Evolutionary conservation across 1,140 invertebrate species (phyloP).

Genomic region (Papilio glaucus): DNA sequence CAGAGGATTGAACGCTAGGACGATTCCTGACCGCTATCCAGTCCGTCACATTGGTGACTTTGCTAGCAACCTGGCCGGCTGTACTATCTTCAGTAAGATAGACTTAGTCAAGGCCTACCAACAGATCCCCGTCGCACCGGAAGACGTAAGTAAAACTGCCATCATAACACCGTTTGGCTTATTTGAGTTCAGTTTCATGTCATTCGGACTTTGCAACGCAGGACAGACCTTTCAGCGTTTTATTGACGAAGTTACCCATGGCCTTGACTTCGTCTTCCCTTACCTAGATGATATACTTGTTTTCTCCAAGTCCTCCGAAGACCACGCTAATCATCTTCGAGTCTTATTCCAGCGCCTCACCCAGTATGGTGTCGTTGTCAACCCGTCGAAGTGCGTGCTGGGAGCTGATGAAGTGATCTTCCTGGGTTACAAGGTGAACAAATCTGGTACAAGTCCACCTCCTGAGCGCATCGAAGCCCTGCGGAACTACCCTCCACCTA

Average conservation of each 20-base stretch:
- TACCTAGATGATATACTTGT: not conserved
- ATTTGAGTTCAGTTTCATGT: not conserved
- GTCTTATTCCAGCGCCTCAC: not conserved
- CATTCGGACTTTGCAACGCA: not conserved
- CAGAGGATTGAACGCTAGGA: conserved; percentile 6
- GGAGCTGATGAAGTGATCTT: not conserved
- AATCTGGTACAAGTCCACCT: not conserved
- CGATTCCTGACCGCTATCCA: not conserved
- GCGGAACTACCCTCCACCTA: not conserved
- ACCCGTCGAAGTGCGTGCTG: not conserved
- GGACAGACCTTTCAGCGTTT: not conserved
- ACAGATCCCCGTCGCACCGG: not conserved
- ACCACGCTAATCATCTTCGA: not conserved
- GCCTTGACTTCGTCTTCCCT: not conserved
- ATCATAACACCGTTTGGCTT: not conserved
- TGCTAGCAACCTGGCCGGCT: not conserved
- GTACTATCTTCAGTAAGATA: not conserved
- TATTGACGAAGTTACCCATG: not conserved
- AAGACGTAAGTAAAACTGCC: not conserved
- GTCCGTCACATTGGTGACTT: not conserved
- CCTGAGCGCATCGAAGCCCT: not conserved
- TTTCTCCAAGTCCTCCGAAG: not conserved
- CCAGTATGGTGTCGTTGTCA: not conserved
- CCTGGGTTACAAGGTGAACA: not conserved
- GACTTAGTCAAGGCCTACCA: conserved; percentile 7